Base-by-base conservation (phyloP, 2,113 vertebrate species). In the Macroglossus sobrinus region DNA sequence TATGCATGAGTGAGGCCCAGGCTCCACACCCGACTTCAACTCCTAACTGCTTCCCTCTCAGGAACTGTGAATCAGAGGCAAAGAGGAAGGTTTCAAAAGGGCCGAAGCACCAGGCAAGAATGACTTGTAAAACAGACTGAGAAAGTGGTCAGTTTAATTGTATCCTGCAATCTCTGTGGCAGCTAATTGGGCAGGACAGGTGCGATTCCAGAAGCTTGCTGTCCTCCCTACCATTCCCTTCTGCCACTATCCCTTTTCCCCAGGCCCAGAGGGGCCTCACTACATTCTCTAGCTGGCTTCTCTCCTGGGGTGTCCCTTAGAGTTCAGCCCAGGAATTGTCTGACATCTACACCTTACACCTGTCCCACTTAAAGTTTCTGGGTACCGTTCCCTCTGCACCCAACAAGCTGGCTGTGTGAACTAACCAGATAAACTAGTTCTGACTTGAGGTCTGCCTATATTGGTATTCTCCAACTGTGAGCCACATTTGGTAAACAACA, bases 351-450 rank as follows among this genome's bases (percentile, higher is more conserved):
- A 40, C 19, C 38, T 75, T 16, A 10, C 19, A 66, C 35, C 43
- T 88, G 72, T 59, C 28, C 35, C 82, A 47, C 6, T 80, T 68
- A 81, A 61, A 66, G 30, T 76, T 53, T 72, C 84, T 59, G 28
- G 78, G 50, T 92, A 55, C 38, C 1, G 0, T 71, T 93, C 40
- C 50, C 86, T 96, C 68, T 55, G 38, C 0, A 5, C 57, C 38
- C 43, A 15, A 40, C n/a, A 28, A 76, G 40, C 80, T 90, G 80
- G n/a, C 76, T 53, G 66, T 15, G 66, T 84, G 50, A 82, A 33
- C 53, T 85, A 95, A 84, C 69, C 28, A 18, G 75, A 87, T 66
- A 84, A 89, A 93, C 79, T 89, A 72, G 76, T 89, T 91, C 45
- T 50, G 33, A 78, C 59, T 4, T 87, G 74, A 82, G 26, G 71